These are phyloP conservation scores for Vidua chalybeata DNA, from an alignment of 2,113 vertebrate genomes.

Conservation along the genomic window DNA sequence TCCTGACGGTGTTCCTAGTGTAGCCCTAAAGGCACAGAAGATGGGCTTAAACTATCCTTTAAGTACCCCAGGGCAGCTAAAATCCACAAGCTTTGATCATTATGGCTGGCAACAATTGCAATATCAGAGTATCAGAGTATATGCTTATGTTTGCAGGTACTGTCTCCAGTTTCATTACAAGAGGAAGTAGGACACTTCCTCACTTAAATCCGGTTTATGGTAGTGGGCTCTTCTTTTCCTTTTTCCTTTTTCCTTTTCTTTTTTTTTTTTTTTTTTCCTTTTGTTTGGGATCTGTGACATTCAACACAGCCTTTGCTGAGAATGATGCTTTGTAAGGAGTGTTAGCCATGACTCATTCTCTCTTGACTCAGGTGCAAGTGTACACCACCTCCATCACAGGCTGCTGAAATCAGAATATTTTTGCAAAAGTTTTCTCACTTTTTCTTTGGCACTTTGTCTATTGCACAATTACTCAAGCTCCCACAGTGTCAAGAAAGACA, in stretches of 20 bases:
- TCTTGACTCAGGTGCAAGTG: background rate
- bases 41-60: background rate
- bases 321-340: background rate
- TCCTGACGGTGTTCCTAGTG: background rate
- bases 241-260: too few species aligned
- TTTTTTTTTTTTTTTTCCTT: background rate
- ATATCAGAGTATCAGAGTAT: background rate
- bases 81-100: background rate
- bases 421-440: background rate
- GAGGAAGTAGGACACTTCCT: background rate
- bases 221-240: background rate
- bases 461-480: background rate
- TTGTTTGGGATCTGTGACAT: background rate
- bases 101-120: background rate
- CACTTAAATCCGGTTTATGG: background rate
- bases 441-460: background rate
- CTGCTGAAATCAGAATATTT: background rate
- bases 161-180: background rate
- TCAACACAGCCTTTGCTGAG: background rate
- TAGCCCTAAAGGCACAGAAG: background rate
- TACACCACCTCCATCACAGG: fast-evolving
- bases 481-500: background rate
- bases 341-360: background rate
- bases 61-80: background rate
- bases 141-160: background rate